Base-by-base conservation (phyloP, 2,113 vertebrate genomes). In the Dendrocopos noguchii region DNA sequence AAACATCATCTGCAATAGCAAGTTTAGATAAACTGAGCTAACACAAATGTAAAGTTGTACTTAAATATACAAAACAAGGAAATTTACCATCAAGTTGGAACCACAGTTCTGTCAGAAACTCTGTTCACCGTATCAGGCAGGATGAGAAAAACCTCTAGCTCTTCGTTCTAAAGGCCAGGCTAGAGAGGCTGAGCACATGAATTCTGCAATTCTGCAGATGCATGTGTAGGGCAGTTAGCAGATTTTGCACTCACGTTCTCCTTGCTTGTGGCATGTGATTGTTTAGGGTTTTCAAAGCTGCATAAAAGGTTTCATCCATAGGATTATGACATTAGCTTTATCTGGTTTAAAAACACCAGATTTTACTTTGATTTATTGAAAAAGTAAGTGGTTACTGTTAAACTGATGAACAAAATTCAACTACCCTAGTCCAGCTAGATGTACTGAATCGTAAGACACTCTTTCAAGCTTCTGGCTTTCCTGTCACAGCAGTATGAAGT, bases 21-120 rank as follows among this genome's bases (percentile, higher is more conserved):
- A 61, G 11, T 64, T 79, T 24, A 60, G 0, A 0, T 67, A 44
- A 80, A 50, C 7, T 59, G 27, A 81, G 22, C 12, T 42, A 65
- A 42, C 12, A 15, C 0, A 0, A 22, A 33, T 7, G 3, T 16
- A 27, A 67, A 64, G 7, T 22, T 44, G 4, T 5, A 12, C 9
- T 60, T 91, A 39, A 28, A 63, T n/a, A 64, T 55, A 34, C 24
- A 72, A 7, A 3, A 4, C 34, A 50, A 83, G 17, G 13, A 60
- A 52, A 64, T 59, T 75, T 19, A 63, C 12, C 22, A n/a, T 50
- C 14, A 24, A 60, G 10, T 22, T 34, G 44, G 4, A 60, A 10
- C n/a, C 22, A 29, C 7, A 77, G 9, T 25, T 74, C 46, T 78
- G 4, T 19, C 61, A 71, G 52, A 53, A 88, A 36, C 18, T 19